Evolutionary conservation across 2,797 vertebrate genomes (phyloP).

Genomic region (Galagoides demidoff): DNA sequence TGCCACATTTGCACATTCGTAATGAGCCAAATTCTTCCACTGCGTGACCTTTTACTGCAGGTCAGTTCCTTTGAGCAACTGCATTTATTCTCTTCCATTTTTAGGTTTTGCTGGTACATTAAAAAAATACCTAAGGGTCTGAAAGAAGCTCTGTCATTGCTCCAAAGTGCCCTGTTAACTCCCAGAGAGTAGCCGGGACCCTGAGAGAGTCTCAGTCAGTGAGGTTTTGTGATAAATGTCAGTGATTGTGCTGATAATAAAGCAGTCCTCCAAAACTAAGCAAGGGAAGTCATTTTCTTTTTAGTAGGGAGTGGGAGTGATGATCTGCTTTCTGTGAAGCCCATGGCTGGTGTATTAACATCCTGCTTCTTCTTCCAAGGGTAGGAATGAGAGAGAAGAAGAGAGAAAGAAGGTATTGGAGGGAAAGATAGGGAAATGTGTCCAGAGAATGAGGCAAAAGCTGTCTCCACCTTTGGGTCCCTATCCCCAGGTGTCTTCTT

Average conservation of each 20-base stretch:
- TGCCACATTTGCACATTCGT: conserved; percentile 34
- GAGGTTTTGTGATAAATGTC: conserved; percentile 51
- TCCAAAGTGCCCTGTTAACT: conserved; percentile 19
- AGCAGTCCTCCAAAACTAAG: conserved; percentile 18
- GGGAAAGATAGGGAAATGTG: neutral
- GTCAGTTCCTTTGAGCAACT: conserved; percentile 28
- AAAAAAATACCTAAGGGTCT: conserved; percentile 33
- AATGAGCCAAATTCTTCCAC: conserved; percentile 46
- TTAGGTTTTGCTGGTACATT: conserved; percentile 52
- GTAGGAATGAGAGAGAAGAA: neutral
- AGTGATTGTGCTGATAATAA: conserved; percentile 52
- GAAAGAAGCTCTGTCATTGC: conserved; percentile 27
- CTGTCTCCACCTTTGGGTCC: neutral
- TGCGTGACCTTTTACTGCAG: neutral
- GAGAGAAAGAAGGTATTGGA: neutral
- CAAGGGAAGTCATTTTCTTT: conserved; percentile 10
- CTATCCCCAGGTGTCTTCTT: neutral
- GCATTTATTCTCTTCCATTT: conserved; percentile 53
- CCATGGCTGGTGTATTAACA: neutral
- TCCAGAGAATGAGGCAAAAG: neutral
- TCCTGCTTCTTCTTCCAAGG: neutral
- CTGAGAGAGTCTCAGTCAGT: neutral
- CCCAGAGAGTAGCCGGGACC: neutral
- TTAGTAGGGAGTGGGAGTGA: neutral
- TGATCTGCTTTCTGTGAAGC: conserved; percentile 19